Percentiles rank a stretch among this genome's conserved stretches.
Conservation (phyloP, 2,113 vertebrate genomes). For the Chionis minor region DNA sequence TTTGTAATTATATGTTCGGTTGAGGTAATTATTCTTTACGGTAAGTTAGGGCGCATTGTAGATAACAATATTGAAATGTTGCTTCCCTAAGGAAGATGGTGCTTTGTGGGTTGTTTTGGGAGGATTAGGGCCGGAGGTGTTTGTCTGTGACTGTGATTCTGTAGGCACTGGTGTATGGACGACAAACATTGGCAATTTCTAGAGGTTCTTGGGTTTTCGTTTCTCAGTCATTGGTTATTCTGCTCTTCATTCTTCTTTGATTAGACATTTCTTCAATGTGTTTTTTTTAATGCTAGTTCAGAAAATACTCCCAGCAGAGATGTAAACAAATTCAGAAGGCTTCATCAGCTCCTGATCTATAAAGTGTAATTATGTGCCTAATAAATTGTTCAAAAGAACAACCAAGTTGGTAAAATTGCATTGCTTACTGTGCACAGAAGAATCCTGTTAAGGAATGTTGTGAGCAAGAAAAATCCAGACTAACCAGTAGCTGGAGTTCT, state of each 20-base stretch:
- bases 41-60: not conserved
- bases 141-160: not conserved
- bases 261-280: not conserved
- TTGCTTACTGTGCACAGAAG: not conserved
- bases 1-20: not conserved
- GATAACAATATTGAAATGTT: not conserved
- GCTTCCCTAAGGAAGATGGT: not conserved
- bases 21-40: conserved; percentile 29
- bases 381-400: not conserved
- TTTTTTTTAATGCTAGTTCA: not conserved
- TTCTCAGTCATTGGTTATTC: not conserved
- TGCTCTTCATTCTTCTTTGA: not conserved
- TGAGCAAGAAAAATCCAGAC: not conserved
- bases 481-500: conserved; percentile 10
- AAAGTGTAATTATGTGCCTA: not conserved
- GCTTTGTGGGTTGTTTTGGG: not conserved
- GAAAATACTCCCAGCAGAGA: not conserved
- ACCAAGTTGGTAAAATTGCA: not conserved
- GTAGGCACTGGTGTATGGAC: not conserved
- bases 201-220: not conserved
- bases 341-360: not conserved
- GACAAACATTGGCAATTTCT: not conserved
- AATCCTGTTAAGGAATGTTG: not conserved
- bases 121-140: not conserved
- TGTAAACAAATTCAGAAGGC: not conserved